Conservation (phyloP, 2,888 invertebrate genomes). For the Tricholauxania praeusta region DNA sequence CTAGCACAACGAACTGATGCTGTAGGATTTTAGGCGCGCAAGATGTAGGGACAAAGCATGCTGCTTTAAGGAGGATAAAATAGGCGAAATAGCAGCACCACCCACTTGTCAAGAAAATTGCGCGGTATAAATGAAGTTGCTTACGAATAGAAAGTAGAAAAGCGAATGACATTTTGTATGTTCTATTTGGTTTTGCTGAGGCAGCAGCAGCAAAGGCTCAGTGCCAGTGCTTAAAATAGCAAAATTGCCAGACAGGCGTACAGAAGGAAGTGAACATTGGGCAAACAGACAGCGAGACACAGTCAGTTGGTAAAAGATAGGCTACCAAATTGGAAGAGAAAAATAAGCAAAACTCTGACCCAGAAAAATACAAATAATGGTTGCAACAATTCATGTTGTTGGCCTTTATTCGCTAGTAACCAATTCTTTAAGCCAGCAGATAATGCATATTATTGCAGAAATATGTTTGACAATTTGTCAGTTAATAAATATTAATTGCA, state of each 20-base stretch:
- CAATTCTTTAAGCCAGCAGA: neutral
- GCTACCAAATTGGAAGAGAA: neutral
- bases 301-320: neutral
- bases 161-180: neutral
- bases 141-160: neutral
- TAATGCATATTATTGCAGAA: no score
- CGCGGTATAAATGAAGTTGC: neutral
- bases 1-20: conserved; percentile 32
- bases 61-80: neutral
- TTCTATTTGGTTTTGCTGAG: no score
- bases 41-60: neutral
- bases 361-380: neutral
- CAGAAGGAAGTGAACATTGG: neutral
- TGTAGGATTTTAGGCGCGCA: neutral
- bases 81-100: neutral
- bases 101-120: conserved; percentile 6
- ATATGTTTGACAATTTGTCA: no score
- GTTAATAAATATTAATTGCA: no score
- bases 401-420: no score
- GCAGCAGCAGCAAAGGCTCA: neutral
- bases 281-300: neutral
- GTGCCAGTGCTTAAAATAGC: conserved; percentile 27
- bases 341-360: neutral
- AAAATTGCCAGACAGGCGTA: conserved; percentile 22
- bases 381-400: neutral